Percentiles rank a stretch among this genome's conserved stretches.
These are phyloP conservation scores for Teleogryllus oceanicus DNA, from an alignment of 2,888 invertebrate species.

Conservation along the genomic window DNA sequence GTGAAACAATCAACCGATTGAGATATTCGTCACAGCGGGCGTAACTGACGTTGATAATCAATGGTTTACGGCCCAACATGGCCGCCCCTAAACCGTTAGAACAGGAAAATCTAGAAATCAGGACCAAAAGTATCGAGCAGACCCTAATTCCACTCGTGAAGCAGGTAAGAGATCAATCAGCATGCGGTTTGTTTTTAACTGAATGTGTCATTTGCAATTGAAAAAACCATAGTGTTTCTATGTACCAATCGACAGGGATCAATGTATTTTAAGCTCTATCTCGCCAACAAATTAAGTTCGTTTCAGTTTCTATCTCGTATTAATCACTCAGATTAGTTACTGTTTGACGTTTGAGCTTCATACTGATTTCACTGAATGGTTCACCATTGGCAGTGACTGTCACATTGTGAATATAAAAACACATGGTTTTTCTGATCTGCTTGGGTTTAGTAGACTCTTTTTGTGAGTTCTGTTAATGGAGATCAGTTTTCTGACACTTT, in stretches of 20 bases:
- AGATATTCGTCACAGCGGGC: not conserved
- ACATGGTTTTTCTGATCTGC: not conserved
- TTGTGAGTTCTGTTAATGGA: not conserved
- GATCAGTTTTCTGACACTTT: not conserved
- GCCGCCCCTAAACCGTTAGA: conserved; percentile 36
- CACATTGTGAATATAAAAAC: conserved; percentile 5
- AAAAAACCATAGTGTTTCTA: too few relatives aligned
- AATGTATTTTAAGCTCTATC: too few relatives aligned
- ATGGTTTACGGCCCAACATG: conserved; percentile 35
- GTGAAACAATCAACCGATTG: conserved; percentile 2
- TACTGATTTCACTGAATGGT: too few relatives aligned
- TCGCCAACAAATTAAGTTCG: too few relatives aligned
- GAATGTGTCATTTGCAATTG: not conserved
- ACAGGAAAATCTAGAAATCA: conserved; percentile 65
- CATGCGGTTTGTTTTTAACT: not conserved
- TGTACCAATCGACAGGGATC: too few relatives aligned
- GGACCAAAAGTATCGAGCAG: conserved; percentile 91
- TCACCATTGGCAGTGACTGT: not conserved
- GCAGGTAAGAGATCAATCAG: conserved; percentile 66
- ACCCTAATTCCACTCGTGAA: conserved; percentile 89
- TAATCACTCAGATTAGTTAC: too few relatives aligned
- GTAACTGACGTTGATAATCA: conserved; percentile 24
- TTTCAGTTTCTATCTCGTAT: too few relatives aligned
- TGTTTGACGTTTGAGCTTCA: too few relatives aligned
- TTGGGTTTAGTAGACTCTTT: not conserved